Evolutionary conservation across 2,113 vertebrate species (phyloP).

Genomic region (Romanogobio albipinnatus): DNA sequence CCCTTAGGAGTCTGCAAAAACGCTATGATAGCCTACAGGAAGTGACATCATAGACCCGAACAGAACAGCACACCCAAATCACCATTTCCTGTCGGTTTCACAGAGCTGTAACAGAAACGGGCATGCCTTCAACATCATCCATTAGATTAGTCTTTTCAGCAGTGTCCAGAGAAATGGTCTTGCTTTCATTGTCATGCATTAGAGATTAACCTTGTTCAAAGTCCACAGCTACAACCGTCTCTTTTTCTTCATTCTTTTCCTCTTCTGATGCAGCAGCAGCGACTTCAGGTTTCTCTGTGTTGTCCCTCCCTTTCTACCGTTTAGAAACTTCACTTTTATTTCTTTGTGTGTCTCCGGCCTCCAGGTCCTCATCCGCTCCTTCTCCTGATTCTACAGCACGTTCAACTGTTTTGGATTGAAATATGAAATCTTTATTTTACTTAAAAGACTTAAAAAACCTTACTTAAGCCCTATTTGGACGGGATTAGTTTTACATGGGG

Average conservation of each 20-base stretch:
- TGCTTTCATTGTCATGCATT: not conserved
- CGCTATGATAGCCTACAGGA: constrained; percentile 14
- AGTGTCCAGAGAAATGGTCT: not conserved
- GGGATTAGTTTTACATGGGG: too few relatives aligned
- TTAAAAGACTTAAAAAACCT: too few relatives aligned
- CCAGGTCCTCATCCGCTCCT: not conserved
- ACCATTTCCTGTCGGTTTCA: not conserved
- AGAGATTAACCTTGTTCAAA: not conserved
- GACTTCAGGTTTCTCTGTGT: not conserved
- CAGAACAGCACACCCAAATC: not conserved
- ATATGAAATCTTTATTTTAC: not conserved
- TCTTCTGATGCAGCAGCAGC: not conserved
- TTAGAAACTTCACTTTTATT: not conserved
- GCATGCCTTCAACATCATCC: not conserved
- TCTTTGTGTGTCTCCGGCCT: not conserved
- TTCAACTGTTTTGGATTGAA: not conserved
- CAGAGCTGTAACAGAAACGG: not conserved
- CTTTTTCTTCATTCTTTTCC: not conserved
- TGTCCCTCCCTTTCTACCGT: not conserved
- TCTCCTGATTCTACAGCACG: not conserved
- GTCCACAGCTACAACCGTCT: not conserved
- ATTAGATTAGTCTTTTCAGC: not conserved
- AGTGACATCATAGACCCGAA: not conserved
- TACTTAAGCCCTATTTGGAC: too few relatives aligned
- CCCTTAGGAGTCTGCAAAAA: not conserved